Evolutionary conservation across 1,140 invertebrate species (phyloP), one percentile per base, ranked within the genome.

Genomic region (Odontomachus brunneus): DNA sequence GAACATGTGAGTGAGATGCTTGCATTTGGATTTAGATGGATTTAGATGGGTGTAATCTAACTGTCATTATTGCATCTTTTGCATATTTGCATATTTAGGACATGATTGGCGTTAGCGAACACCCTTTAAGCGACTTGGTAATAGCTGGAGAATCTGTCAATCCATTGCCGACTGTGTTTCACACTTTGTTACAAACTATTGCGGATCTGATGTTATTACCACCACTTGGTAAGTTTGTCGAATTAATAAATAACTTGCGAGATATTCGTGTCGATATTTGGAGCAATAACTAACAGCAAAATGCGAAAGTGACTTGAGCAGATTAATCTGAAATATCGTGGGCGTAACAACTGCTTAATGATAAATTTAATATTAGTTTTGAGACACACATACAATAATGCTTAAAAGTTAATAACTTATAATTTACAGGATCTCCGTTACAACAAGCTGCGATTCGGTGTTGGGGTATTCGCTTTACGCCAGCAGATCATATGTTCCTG

Each of bases 401-500:
- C 19, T 57, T 26, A 7, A n/a, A 53, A 80, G 15, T 44, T 19
- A 24, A 53, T 57, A 17, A 80, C n/a, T 14, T 67, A 49, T 51
- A 22, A 83, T 84, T 82, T 83, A 66, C 49, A 92, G 93, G 98
- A 0, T 98, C 98, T 17, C 96, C 98, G 1, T 94, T 98, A 3
- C 97, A 98, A 90, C 97, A 98, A 93, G 98, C 98, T 94, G 98
- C 98, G 3, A 97, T 99, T 15, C 95, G 98, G 85, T 99, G 98
- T 93, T 99, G 98, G 96, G 98, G 97, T 33, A 96, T 99, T 49
- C 96, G 97, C 87, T 99, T 99, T 92, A 96, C 96, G 5, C 96
- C 97, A 29, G 95, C 97, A 2, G 98, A 99, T 94, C 98, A 99
- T 91, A 96, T 97, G 89, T 99, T 99, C 91, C 94, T 99, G n/a